Evolutionary conservation across 2,113 vertebrate species (phyloP), one percentile per base, ranked within the genome.

Genomic region (Leptocoma aspasia): DNA sequence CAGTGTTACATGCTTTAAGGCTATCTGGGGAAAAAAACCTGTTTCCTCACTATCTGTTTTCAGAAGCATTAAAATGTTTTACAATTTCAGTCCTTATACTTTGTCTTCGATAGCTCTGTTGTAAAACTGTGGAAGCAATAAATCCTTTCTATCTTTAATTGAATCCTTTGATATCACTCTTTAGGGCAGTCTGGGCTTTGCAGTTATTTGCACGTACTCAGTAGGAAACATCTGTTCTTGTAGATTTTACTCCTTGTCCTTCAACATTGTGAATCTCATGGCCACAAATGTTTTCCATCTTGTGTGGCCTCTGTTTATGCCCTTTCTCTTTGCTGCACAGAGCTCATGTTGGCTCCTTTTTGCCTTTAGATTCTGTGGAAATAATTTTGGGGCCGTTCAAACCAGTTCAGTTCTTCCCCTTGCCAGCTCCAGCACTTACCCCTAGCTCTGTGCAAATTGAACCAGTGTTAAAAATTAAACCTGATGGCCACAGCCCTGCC

Each of bases 101-200:
- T 76, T 45, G 52, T 75, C 66, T 86, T 89, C 0, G 0, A 35
- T 52, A 73, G 66, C 47, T 91, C 68, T 59, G 30, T 49, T 56
- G 42, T 86, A 86, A 89, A 89, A 61, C 61, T 50, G 30, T 53
- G 45, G 86, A 45, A 89, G 23, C n/a, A 54, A 69, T 83, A 84
- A 86, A 92, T 92, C 71, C 77, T 68, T 76, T 83, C 66, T 92
- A 69, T 86, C 91, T 94, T 73, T 94, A 94, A 86, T 83, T 91
- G 68, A 70, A 81, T 86, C 50, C 80, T 94, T 70, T 45, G 45
- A 16, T 86, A 65, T 72, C 19, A 23, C 50, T 86, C 64, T 77
- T 60, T 2, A 27, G 72, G 45, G 35, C 7, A 4, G 68, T 24
- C 69, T 89, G 68, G 2, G 6, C 57, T 82, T 60, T 75, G 59